phyloP scores from a whole-genome alignment of 1,140 invertebrate species.

The Cotesia vestalis region DNA sequence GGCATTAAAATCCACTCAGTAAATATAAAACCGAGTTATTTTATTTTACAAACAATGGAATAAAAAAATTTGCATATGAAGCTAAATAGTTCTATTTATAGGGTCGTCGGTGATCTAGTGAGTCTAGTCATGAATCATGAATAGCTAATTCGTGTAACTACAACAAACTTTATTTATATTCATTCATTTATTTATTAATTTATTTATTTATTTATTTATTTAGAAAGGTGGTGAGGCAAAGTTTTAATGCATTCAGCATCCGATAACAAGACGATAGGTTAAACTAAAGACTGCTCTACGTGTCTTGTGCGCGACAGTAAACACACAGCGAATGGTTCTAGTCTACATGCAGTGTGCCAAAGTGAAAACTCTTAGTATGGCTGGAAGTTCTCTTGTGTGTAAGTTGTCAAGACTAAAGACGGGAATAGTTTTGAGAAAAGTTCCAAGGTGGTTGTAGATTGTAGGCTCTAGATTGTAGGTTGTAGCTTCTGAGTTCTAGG shows the following conservation, averaged over 20 bases:
- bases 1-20: too few relatives aligned
- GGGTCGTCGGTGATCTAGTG: too few relatives aligned
- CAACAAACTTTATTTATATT: background rate
- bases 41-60: too few relatives aligned
- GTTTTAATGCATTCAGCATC: constrained; percentile 26
- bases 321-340: background rate
- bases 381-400: constrained; percentile 3
- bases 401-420: constrained; percentile 44
- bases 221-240: background rate
- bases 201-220: constrained; percentile 7
- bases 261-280: constrained; percentile 16
- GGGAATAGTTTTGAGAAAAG: constrained; percentile 60
- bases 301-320: background rate
- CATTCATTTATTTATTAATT: background rate
- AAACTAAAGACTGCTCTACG: background rate
- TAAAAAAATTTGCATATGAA: too few relatives aligned
- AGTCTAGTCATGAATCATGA: too few relatives aligned
- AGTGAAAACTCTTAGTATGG: too few relatives aligned
- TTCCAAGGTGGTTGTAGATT: constrained; percentile 45
- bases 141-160: background rate
- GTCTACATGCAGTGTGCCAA: too few relatives aligned
- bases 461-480: too few relatives aligned
- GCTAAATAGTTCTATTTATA: too few relatives aligned
- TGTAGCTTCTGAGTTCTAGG: too few relatives aligned
- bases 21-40: too few relatives aligned